Base-by-base conservation (phyloP, 2,888 invertebrate species). In the Syritta pipiens region DNA sequence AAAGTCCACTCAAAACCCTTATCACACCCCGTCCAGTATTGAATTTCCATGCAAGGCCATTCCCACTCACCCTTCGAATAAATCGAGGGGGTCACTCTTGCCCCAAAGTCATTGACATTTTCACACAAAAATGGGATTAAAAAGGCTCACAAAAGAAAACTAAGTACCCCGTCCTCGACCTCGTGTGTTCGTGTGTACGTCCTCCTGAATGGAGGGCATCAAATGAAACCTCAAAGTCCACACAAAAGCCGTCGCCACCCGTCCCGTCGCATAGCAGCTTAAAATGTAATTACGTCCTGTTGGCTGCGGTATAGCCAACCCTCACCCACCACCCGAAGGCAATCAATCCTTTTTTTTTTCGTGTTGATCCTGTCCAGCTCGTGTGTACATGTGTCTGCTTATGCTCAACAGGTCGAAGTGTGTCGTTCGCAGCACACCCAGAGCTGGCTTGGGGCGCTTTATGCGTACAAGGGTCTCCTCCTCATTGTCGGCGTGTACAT, bases 401-500 rank as follows among this genome's bases (percentile, higher is more conserved):
- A 55, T 62, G 48, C 51, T 81, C 90, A 91, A 81, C 91, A 97
- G 95, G 93, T 97, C 84, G 96, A 96, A 90, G 93, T 95, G 24
- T 97, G 97, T 88, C 93, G 94, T 84, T 97, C 96, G 0, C 93
- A 94, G 83, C 95, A 96, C 88, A 95, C 95, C 7, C 93, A 94
- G 35, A 95, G 95, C 48, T 97, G 97, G 97, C 90, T 96, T n/a
- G 94, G 96, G 49, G 95, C 93, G 0, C 92, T 97, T 7, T 97
- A 97, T 88, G 94, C 94, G 5, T 97, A 97, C 90, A 97, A 97
- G 88, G 96, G 96, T 1, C 91, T 97, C 0, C 91, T 97, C 12
- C 91, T 97, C 10, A 92, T 96, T 24, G 96, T 97, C 75, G 97
- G 97, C 0, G 94, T 96, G 2, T 97, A 96, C 89, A 97, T 97